phyloP scores from a whole-genome alignment of 2,113 vertebrate genomes.

The Erpornis zantholeuca region DNA sequence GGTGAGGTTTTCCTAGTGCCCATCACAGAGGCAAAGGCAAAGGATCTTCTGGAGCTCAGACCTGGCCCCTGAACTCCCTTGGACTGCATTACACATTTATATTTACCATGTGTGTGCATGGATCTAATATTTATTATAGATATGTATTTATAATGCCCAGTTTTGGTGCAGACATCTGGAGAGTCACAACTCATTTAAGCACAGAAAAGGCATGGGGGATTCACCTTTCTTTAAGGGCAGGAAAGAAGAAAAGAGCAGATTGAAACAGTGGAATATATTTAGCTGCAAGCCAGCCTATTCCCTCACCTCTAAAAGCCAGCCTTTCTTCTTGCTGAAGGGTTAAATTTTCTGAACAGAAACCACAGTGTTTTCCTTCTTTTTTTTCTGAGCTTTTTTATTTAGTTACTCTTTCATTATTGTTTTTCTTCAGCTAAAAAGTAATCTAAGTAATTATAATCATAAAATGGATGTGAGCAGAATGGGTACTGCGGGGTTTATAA shows the following conservation, averaged over 20 bases:
- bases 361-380: background rate
- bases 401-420: constrained; percentile 35
- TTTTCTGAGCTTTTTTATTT: constrained; percentile 16
- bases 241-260: background rate
- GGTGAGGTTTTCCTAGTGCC: background rate
- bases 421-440: constrained; percentile 33
- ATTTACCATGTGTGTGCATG: background rate
- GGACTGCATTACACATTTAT: background rate
- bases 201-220: background rate
- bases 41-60: background rate
- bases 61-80: background rate
- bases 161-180: background rate
- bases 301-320: background rate
- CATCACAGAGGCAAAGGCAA: background rate
- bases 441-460: constrained; percentile 48
- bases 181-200: background rate
- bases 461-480: constrained; percentile 50
- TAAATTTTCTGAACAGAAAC: constrained; percentile 35
- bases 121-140: background rate
- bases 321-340: constrained; percentile 4
- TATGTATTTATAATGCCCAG: background rate
- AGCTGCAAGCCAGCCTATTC: background rate
- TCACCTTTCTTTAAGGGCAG: background rate
- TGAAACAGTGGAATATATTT: background rate
- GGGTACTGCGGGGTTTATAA: constrained; percentile 26